Conservation (phyloP, 2,113 vertebrate species). For the Cyanocitta stelleri region DNA sequence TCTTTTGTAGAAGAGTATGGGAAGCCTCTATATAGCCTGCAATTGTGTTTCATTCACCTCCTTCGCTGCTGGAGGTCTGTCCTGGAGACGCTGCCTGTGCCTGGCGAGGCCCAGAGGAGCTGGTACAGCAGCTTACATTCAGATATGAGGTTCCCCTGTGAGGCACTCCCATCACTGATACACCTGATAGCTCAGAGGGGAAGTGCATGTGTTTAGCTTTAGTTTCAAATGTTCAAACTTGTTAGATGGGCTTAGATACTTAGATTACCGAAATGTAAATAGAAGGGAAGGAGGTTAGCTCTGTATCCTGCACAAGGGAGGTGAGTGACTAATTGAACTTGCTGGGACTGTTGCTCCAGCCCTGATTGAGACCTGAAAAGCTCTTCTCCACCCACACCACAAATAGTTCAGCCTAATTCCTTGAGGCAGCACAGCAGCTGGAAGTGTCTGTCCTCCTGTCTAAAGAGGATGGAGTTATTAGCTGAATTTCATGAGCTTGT, state of each 20-base stretch:
- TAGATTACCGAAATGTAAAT: background rate
- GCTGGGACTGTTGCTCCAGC: constrained; percentile 27
- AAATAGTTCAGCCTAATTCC: background rate
- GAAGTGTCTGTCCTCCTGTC: background rate
- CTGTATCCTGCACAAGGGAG: background rate
- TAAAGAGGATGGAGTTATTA: background rate
- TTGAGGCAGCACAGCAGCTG: background rate
- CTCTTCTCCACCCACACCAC: background rate
- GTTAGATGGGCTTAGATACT: background rate
- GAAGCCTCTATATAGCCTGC: background rate
- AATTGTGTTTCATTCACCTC: background rate
- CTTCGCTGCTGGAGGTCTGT: background rate
- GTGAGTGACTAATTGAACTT: constrained; percentile 7
- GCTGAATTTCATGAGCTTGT: background rate
- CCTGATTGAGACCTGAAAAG: background rate
- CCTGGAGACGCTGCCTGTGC: background rate
- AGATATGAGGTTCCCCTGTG: background rate
- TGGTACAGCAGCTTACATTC: background rate
- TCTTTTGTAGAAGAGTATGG: background rate
- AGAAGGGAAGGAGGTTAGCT: background rate
- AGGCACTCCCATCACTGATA: background rate
- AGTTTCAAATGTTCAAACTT: background rate
- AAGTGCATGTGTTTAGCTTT: background rate
- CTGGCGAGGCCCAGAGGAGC: background rate
- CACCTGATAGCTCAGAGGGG: background rate